These are phyloP conservation scores for Epinephelus lanceolatus DNA, from an alignment of 2,113 vertebrate species.

Conservation along the genomic window DNA sequence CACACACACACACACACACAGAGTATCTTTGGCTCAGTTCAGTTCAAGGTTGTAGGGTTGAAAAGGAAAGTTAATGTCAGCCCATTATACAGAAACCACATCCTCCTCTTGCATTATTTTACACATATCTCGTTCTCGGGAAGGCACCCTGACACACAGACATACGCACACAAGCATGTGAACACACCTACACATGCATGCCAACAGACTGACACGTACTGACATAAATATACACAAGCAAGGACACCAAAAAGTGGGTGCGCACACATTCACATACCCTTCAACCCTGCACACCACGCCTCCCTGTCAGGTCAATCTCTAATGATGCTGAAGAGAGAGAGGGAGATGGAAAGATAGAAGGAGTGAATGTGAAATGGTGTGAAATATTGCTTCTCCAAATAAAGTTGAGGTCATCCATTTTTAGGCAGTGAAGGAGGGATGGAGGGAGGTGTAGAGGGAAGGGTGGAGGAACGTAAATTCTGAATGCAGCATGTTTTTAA, in stretches of 20 bases:
- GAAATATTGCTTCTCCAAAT: conserved; percentile 58
- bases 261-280: conserved; percentile 15
- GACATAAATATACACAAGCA: conserved; percentile 27
- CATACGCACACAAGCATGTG: conserved; percentile 16
- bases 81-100: conserved; percentile 47
- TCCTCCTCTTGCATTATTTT: conserved; percentile 51
- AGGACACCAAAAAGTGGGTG: conserved; percentile 33
- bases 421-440: conserved; percentile 22
- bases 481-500: conserved; percentile 74
- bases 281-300: conserved; percentile 58
- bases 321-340: conserved; percentile 60
- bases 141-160: conserved; percentile 29
- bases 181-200: conserved; percentile 28
- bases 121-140: conserved; percentile 41
- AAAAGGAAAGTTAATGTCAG: conserved; percentile 55
- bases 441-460: background rate
- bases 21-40: conserved; percentile 1
- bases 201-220: background rate
- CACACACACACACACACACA: background rate
- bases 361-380: conserved; percentile 27
- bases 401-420: conserved; percentile 70
- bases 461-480: conserved; percentile 45
- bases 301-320: conserved; percentile 70
- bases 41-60: conserved; percentile 69
- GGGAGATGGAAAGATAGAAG: conserved; percentile 17